A percentile compares a stretch with the other conserved stretches of the same genome.
phyloP scores from a whole-genome alignment of 2,797 vertebrate species.

The Onychomys torridus region DNA sequence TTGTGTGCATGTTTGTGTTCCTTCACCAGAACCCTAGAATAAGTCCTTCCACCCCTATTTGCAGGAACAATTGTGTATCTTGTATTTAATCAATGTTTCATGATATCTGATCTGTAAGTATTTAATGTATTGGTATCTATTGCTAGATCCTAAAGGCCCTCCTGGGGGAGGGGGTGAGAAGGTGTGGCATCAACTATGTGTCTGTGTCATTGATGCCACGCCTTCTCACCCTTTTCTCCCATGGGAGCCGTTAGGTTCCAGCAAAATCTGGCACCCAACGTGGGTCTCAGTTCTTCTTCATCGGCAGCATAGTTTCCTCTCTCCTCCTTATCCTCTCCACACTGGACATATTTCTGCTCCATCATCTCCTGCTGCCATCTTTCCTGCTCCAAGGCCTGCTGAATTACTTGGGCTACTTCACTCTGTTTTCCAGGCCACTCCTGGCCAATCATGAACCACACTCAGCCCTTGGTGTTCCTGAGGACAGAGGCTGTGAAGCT shows the following conservation, averaged over 20 bases:
- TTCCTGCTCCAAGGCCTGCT: constrained; percentile 98
- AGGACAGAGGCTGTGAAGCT: constrained; percentile 96
- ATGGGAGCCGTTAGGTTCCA: no score
- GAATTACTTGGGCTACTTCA: constrained; percentile 98
- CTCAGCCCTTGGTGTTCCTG: constrained; percentile 96
- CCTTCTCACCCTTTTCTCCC: no score
- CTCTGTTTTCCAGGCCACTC: constrained; percentile 98
- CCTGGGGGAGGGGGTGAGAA: no score
- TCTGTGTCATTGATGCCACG: no score
- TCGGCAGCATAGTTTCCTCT: constrained; percentile 96
- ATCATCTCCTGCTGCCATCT: constrained; percentile 99
- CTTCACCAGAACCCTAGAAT: not conserved
- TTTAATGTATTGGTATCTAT: not conserved
- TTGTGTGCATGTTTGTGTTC: not conserved
- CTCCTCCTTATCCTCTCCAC: constrained; percentile 97
- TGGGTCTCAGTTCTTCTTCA: constrained; percentile 94
- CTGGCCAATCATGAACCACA: constrained; percentile 96
- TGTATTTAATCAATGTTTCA: not conserved
- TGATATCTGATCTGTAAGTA: not conserved
- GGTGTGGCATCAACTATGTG: no score
- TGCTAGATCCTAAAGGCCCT: no score
- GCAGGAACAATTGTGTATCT: not conserved
- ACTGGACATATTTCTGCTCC: constrained; percentile 97
- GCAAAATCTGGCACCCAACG: constrained; percentile 84
- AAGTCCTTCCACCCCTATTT: not conserved